Evolutionary conservation across 2,797 vertebrate genomes (phyloP), one percentile per base, ranked within the genome.

Genomic region (Ficedula albicollis): DNA sequence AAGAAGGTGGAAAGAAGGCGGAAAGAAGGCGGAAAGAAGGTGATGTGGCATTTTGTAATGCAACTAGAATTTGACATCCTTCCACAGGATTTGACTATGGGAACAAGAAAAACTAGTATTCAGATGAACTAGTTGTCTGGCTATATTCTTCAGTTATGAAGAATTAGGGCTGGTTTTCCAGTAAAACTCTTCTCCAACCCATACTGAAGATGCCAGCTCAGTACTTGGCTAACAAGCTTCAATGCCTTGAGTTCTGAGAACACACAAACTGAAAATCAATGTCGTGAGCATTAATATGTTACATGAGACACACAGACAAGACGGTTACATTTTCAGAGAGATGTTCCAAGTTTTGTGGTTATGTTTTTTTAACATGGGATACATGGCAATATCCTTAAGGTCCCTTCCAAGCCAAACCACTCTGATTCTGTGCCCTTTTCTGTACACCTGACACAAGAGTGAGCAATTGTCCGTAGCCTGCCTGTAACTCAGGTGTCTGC

Each of bases 381-480:
- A 51, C 44, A 16, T 1, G 15, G n/a, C 36, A 74, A 8, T 20
- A 39, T 32, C 58, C 80, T 43, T 25, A 79, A 60, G 46, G 14
- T 22, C 36, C 20, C 48, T 60, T 67, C 48, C 20, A 49, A 60
- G 54, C 20, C 67, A 66, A 78, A 29, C 11, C 23, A 67, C 8
- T n/a, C 67, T 43, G 25, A 38, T 22, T 58, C 59, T 29, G 8
- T 18, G 36, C 18, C 20, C 16, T 43, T 84, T 81, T 17, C n/a
- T 0, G 22, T 22, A 59, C 0, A 7, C 39, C 34, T 32, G 44
- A 58, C 29, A 49, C 4, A 12, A 15, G 4, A 72, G 38, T 2
- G 20, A 75, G 74, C 32, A 51, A 54, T 21, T 51, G 67, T 15
- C 51, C 75, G 11, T 1, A 62, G 66, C 38, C 49, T 49, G 48